phyloP scores from a whole-genome alignment of 2,888 invertebrate genomes.

The Coremacera marginata region DNA sequence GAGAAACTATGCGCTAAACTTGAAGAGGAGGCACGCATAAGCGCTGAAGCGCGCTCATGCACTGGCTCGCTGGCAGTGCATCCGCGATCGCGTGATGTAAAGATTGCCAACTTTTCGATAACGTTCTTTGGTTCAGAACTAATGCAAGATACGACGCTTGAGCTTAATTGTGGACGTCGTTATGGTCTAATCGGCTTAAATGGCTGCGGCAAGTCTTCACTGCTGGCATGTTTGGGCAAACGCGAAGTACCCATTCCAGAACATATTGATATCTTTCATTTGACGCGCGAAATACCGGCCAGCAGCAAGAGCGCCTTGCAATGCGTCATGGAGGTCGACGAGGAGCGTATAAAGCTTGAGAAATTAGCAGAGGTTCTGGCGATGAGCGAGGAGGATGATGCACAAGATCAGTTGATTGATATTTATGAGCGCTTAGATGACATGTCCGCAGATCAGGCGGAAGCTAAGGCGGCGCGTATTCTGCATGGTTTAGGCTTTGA shows the following conservation, averaged over 20 bases:
- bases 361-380: constrained; percentile 91
- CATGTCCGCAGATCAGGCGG: constrained; percentile 95
- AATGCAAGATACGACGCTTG: constrained; percentile 93
- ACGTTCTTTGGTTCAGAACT: constrained; percentile 98
- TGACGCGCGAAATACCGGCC: constrained; percentile 98
- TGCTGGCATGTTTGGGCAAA: constrained; percentile 90
- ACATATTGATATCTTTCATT: constrained; percentile 97
- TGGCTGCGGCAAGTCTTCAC: constrained; percentile 97
- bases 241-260: constrained; percentile 96
- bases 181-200: constrained; percentile 98
- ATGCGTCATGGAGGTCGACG: constrained; percentile 98
- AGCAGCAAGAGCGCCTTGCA: constrained; percentile 95
- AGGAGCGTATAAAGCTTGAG: constrained; percentile 91
- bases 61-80: constrained; percentile 97
- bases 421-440: constrained; percentile 98
- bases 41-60: constrained; percentile 92
- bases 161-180: constrained; percentile 96
- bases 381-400: constrained; percentile 88
- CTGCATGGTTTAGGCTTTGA: constrained; percentile 97
- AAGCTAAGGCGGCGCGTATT: constrained; percentile 93
- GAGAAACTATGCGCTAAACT: constrained; percentile 88
- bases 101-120: constrained; percentile 95
- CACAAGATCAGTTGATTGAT: constrained; percentile 96
- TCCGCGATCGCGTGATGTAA: constrained; percentile 94
- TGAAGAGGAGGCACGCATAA: constrained; percentile 91